Evolutionary conservation across 2,888 invertebrate genomes (phyloP).

Genomic region (Lithophane socia): DNA sequence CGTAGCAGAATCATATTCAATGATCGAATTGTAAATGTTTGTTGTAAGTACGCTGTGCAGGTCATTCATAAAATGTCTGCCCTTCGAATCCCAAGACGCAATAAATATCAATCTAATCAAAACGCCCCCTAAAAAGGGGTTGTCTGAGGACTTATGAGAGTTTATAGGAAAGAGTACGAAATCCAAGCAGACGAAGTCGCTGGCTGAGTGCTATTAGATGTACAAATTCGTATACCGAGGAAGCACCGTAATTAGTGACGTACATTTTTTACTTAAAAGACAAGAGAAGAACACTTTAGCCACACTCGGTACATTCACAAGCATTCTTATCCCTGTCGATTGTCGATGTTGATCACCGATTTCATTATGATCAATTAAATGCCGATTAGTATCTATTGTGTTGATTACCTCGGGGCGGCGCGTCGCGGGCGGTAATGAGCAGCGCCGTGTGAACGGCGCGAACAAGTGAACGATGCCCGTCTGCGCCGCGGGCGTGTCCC

Average conservation of each 20-base stretch:
- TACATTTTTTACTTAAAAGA: no score
- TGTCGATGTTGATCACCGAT: constrained; percentile 15
- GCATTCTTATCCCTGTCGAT: neutral
- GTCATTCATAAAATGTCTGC: neutral
- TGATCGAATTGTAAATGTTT: neutral
- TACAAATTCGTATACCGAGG: neutral
- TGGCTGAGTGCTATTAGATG: neutral
- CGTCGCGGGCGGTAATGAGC: constrained; percentile 29
- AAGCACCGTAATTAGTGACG: neutral
- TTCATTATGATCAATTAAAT: constrained; percentile 35
- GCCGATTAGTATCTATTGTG: constrained; percentile 33
- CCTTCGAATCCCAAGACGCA: neutral
- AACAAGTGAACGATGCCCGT: neutral
- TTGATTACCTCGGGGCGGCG: constrained; percentile 8
- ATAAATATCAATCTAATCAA: neutral
- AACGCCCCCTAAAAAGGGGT: neutral
- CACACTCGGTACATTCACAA: neutral
- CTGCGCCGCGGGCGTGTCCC: neutral
- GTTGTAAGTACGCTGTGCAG: neutral
- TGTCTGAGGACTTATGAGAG: no score
- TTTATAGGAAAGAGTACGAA: neutral
- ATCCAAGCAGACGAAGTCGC: neutral
- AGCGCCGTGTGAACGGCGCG: neutral
- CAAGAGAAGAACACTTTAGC: no score
- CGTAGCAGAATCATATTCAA: constrained; percentile 19